Base-by-base conservation (phyloP, 2,797 vertebrate genomes). In the Vultur gryphus region DNA sequence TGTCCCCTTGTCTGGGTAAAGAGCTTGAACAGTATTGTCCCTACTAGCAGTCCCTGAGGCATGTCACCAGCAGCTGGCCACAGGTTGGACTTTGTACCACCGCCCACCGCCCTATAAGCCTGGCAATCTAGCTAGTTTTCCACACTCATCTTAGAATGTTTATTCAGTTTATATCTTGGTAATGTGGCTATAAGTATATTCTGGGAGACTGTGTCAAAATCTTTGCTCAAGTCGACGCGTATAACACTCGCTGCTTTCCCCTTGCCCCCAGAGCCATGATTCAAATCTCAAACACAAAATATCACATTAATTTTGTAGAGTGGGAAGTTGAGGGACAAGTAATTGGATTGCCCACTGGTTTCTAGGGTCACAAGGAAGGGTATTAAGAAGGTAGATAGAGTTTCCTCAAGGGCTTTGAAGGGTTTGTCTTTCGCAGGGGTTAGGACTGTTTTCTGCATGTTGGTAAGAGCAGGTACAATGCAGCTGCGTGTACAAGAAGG, bases 191-290 rank as follows among this genome's bases (percentile, higher is more conserved):
- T 7, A 16, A 41, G 4, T 11, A 8, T n/a, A 10, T 86, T 84
- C 26, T 6, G 1, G 12, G 10, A 75, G 44, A 67, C 6, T 28
- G 10, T 46, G 26, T 35, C 18, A 73, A 80, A 89, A 7, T 28
- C 39, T 55, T 62, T 73, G 13, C 29, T 80, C 6, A 9, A 37
- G 39, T 43, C n/a, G 66, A 77, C 13, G 31, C 66, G 3, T 44
- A 1, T 46, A 43, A 21, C 6, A 54, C 7, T 7, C 0, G 0
- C 21, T 82, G 6, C 21, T 69, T 37, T 67, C 1, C 16, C 15
- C 17, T 64, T 76, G 15, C 28, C 28, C 7, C 13, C 16, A 54
- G 31, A 67, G 7, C 7, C 13, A 43, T 1, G 1, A 75, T 49
- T 66, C 29, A 79, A 44, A 76, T n/a, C 43, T 69, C 46, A 65